phyloP scores from a whole-genome alignment of 2,113 vertebrate genomes.

The Corythaixoides concolor region DNA sequence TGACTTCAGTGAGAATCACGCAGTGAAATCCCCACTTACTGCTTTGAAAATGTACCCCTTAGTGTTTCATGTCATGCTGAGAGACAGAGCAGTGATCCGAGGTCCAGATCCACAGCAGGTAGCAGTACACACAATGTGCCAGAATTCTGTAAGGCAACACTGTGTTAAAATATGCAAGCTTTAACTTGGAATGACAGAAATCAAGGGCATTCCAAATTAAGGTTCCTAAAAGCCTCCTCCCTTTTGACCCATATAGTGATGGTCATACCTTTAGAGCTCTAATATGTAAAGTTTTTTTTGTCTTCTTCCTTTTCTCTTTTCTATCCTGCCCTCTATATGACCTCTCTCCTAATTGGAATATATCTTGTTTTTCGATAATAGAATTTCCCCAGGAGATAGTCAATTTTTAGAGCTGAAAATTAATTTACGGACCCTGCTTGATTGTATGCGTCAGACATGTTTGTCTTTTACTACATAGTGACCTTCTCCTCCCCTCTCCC shows the following conservation, averaged over 20 bases:
- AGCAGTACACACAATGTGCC: constrained; percentile 4
- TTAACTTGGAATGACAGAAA: constrained; percentile 56
- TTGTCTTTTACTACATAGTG: constrained; percentile 58
- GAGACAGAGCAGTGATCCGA: constrained; percentile 48
- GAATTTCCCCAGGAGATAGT: constrained; percentile 66
- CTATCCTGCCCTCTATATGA: constrained; percentile 37
- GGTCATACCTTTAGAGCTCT: neutral
- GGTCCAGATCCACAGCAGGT: constrained; percentile 47
- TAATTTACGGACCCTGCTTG: constrained; percentile 50
- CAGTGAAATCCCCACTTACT: neutral
- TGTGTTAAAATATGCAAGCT: constrained; percentile 46
- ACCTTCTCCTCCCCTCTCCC: constrained; percentile 49
- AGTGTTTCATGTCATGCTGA: constrained; percentile 38
- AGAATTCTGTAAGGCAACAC: constrained; percentile 28
- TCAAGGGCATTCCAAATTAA: constrained; percentile 58
- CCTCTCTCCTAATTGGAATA: constrained; percentile 62
- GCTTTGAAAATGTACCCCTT: constrained; percentile 55
- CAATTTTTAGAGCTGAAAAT: constrained; percentile 67
- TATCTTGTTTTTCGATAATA: constrained; percentile 71
- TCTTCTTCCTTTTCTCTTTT: constrained; percentile 25
- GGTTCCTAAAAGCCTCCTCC: neutral
- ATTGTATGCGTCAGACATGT: constrained; percentile 57
- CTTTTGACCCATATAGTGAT: constrained; percentile 5
- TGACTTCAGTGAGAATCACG: neutral
- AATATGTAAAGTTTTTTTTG: neutral